Base-by-base conservation (phyloP, 92 coral and sea anemone genomes). In the Palythoa caribaeorum region DNA sequence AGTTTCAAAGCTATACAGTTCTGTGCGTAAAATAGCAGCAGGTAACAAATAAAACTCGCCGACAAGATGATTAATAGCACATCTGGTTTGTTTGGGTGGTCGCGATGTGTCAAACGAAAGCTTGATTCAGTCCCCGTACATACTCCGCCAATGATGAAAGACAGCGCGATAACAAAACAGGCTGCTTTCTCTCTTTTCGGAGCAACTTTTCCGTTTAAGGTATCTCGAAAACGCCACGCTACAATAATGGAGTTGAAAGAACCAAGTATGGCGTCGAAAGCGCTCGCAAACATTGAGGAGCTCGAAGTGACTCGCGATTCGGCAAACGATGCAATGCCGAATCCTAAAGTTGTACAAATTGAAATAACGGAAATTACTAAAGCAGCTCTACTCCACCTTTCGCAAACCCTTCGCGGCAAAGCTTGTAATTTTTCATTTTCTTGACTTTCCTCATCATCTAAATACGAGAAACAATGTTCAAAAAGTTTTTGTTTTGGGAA, bases 221-320 rank as follows among this genome's bases (percentile, higher is more conserved):
- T 77, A 83, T 95, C 94, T 36, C 96, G 87, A 69, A 95, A 95
- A 72, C 98, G 88, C 98, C 98, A 95, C 9, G 96, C 98, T 16
- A 95, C 94, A 69, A 93, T 89, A 0, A 93, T 11, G 19, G 96
- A 93, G 87, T 93, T 91, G 19, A 95, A 75, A 35, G 96, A 83
- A 0, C 98, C 98, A 3, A 95, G 92, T 44, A 91, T n/a, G 12
- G 94, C 96, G 86, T 95, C 98, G 39, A 95, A 90, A 39, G 98
- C 98, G 53, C 94, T 95, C 54, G 96, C 96, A 68, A 95, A 93
- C 60, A 93, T 91, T 2, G 98, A 95, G 5, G 98, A 95, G 50
- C 98, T 95, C 51, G 91, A 94, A 1, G 98, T 95, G n/a, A 87
- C 88, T 1, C 66, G 83, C 0, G 94, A 93, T 0, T 92, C 94